A percentile compares a stretch with the other conserved stretches of the same genome.
These are phyloP conservation scores for Corythornis cristatus DNA, from an alignment of 2,113 vertebrate species.

Conservation along the genomic window DNA sequence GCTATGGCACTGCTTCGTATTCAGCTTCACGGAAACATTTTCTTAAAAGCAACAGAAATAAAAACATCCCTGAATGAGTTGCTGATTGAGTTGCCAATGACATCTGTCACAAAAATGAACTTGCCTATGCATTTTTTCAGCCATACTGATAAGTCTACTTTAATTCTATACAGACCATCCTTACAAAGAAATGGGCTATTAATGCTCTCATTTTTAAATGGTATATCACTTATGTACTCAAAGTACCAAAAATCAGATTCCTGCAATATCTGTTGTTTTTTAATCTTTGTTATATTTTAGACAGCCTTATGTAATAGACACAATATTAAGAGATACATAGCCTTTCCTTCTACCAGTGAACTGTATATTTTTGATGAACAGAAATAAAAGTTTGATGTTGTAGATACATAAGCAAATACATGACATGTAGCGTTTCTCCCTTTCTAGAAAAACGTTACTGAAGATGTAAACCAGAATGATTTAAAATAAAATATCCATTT, in stretches of 20 bases:
- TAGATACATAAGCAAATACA: neutral
- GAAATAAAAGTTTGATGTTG: neutral
- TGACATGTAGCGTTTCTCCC: neutral
- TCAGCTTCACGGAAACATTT: neutral
- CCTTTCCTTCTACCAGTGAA: neutral
- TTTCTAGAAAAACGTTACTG: neutral
- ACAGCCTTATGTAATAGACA: neutral
- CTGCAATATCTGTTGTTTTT: neutral
- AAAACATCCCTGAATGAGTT: neutral
- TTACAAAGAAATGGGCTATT: neutral
- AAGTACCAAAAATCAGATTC: neutral
- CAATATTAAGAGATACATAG: neutral
- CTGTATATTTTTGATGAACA: neutral
- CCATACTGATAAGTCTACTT: neutral
- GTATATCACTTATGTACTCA: neutral
- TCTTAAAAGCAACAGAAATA: neutral
- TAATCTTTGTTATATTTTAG: neutral
- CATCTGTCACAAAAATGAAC: neutral
- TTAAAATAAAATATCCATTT: neutral
- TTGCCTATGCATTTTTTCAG: neutral
- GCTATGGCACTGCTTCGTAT: accelerated
- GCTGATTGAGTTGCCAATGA: neutral
- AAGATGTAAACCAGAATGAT: neutral
- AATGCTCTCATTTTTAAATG: neutral
- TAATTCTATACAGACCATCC: neutral